A percentile compares a stretch with the other conserved stretches of the same genome.
These are phyloP conservation scores for Elaphurus davidianus DNA, from an alignment of 2,113 vertebrate species.

Conservation along the genomic window DNA sequence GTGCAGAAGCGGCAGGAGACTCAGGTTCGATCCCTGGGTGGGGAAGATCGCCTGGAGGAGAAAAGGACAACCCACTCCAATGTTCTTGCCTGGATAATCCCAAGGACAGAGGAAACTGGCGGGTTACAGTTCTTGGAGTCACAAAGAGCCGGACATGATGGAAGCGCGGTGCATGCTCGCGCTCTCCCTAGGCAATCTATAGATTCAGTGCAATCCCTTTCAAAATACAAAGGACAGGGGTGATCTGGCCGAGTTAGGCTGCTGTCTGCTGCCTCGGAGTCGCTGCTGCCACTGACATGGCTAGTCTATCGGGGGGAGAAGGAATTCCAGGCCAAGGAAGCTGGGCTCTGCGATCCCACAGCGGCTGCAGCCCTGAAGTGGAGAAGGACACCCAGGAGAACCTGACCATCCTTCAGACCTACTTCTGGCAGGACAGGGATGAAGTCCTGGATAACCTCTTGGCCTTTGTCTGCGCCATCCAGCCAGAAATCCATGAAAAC, in stretches of 20 bases:
- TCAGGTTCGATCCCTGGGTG: neutral
- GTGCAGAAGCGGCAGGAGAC: neutral
- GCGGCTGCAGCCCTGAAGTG: conserved; percentile 93
- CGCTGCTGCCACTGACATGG: neutral
- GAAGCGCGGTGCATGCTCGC: rapidly evolving
- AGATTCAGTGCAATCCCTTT: neutral
- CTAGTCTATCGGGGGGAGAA: conserved; percentile 85
- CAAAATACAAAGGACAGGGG: neutral
- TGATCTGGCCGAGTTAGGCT: neutral
- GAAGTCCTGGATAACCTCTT: conserved; percentile 90
- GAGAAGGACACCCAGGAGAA: conserved; percentile 90
- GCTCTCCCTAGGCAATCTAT: neutral
- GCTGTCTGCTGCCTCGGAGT: neutral
- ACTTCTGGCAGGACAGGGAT: conserved; percentile 90
- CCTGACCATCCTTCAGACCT: conserved; percentile 88
- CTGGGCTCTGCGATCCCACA: conserved; percentile 92
- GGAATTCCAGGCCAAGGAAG: conserved; percentile 96
- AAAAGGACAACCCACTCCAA: neutral
- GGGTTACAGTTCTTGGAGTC: neutral
- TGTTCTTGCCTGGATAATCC: neutral
- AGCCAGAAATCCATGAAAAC: conserved; percentile 94
- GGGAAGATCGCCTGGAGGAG: neutral
- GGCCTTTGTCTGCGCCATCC: conserved; percentile 90
- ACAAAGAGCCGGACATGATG: neutral
- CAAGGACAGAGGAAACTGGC: neutral